Evolutionary conservation across 2,888 invertebrate genomes (phyloP).

Genomic region (Eupithecia insigniata): DNA sequence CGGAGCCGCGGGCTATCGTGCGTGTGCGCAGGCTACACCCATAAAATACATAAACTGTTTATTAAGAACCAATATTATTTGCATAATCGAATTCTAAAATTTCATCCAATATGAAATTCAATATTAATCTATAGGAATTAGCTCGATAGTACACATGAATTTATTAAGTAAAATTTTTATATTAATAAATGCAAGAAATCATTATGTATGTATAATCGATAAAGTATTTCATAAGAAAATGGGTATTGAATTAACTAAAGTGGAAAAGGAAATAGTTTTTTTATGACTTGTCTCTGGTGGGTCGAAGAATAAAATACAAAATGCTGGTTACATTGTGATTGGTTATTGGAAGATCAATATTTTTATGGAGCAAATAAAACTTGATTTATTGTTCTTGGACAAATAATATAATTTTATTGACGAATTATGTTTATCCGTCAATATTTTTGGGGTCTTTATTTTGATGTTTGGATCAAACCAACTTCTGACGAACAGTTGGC

Average conservation of each 20-base stretch:
- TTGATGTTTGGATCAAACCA: conserved; percentile 2
- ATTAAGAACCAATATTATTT: conserved; percentile 82
- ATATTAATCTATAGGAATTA: conserved; percentile 79
- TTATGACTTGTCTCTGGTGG: conserved; percentile 52
- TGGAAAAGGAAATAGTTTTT: conserved; percentile 62
- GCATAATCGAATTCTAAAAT: conserved; percentile 79
- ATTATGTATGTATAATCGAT: conserved; percentile 67
- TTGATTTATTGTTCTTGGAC: conserved; percentile 34
- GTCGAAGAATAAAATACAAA: conserved; percentile 51
- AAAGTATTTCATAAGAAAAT: conserved; percentile 60
- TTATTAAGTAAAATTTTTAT: too few relatives aligned
- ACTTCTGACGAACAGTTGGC: neutral
- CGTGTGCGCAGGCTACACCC: conserved; percentile 54
- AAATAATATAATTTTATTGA: conserved; percentile 28
- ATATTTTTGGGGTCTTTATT: conserved; percentile 8
- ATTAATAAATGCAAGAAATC: conserved; percentile 60
- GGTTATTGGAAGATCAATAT: conserved; percentile 32
- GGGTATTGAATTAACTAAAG: conserved; percentile 59
- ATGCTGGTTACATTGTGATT: conserved; percentile 29
- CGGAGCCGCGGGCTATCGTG: conserved; percentile 50
- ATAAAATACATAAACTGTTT: conserved; percentile 77
- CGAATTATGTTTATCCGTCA: conserved; percentile 48
- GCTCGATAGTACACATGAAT: conserved; percentile 68
- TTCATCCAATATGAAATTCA: conserved; percentile 75
- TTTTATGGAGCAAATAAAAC: conserved; percentile 37